These are phyloP conservation scores for Pecten maximus DNA, from an alignment of 2,888 invertebrate genomes.

Conservation along the genomic window DNA sequence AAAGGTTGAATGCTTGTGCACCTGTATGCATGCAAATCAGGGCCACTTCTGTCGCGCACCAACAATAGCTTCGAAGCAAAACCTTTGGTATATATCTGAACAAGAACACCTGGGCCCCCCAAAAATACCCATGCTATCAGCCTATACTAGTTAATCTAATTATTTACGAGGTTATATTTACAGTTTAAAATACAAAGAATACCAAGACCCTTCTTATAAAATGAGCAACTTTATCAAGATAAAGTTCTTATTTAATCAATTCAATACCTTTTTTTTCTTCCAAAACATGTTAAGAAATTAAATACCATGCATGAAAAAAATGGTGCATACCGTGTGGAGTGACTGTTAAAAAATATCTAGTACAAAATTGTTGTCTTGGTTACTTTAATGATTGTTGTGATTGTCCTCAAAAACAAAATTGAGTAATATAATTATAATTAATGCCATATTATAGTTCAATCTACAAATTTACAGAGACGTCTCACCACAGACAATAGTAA, in stretches of 20 bases:
- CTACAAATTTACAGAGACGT: no score
- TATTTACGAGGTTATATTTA: neutral
- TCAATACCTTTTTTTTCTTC: neutral
- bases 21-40: constrained; percentile 18
- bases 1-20: constrained; percentile 27
- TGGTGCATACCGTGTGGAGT: neutral
- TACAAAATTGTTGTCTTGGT: neutral
- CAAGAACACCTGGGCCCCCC: constrained; percentile 12
- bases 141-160: neutral
- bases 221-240: neutral
- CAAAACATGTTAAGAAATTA: neutral
- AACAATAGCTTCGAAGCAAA: constrained; percentile 18
- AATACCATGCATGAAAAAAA: neutral
- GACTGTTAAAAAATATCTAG: neutral
- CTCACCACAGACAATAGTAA: no score
- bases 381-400: neutral
- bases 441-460: no score
- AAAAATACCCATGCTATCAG: constrained; percentile 6
- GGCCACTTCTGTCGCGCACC: neutral
- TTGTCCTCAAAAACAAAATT: no score
- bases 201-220: neutral
- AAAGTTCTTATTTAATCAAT: neutral
- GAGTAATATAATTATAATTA: no score
- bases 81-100: neutral
- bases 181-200: constrained; percentile 4